These are phyloP conservation scores for Dendronephthya gigantea DNA, from an alignment of 64 coral and sea anemone genomes.

Conservation along the genomic window DNA sequence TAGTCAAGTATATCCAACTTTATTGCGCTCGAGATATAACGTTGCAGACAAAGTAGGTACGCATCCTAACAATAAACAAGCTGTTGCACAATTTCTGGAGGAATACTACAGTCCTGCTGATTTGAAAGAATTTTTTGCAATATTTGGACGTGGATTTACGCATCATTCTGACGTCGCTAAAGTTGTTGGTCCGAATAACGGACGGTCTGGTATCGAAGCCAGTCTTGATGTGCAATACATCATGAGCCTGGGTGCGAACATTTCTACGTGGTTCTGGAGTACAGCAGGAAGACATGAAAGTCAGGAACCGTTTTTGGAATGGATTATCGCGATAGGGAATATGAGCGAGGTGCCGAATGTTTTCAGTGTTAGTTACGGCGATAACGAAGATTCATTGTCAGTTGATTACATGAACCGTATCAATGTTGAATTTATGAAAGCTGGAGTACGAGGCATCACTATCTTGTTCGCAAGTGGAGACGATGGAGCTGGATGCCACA, in stretches of 20 bases:
- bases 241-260: slow-evolving; percentile 85
- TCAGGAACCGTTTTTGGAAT: slow-evolving; percentile 92
- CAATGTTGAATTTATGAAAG: slow-evolving; percentile 83
- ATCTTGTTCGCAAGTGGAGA: slow-evolving; percentile 96
- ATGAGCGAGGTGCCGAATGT: slow-evolving; percentile 63
- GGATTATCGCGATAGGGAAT: slow-evolving; percentile 84
- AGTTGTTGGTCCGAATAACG: slow-evolving; percentile 68
- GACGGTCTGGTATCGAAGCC: slow-evolving; percentile 72
- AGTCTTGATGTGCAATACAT: slow-evolving; percentile 95
- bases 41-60: slow-evolving; percentile 55
- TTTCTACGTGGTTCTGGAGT: slow-evolving; percentile 98
- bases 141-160: slow-evolving; percentile 64
- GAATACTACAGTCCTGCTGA: slow-evolving; percentile 62
- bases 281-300: slow-evolving; percentile 71
- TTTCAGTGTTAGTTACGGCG: slow-evolving; percentile 89
- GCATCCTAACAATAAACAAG: slow-evolving; percentile 48
- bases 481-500: slow-evolving; percentile 81
- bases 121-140: slow-evolving; percentile 53
- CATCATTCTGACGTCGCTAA: slow-evolving; percentile 60
- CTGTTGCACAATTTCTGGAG: slow-evolving; percentile 74
- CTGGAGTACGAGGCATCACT: slow-evolving; percentile 73
- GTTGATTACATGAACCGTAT: slow-evolving; percentile 90
- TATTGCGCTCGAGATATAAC: slow-evolving; percentile 69
- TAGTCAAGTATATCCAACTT: slow-evolving; percentile 59
- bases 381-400: slow-evolving; percentile 67